Percentiles rank a stretch among this genome's conserved stretches.
Evolutionary conservation across 2,888 invertebrate genomes (phyloP).

Genomic region (Mayetiola destructor): DNA sequence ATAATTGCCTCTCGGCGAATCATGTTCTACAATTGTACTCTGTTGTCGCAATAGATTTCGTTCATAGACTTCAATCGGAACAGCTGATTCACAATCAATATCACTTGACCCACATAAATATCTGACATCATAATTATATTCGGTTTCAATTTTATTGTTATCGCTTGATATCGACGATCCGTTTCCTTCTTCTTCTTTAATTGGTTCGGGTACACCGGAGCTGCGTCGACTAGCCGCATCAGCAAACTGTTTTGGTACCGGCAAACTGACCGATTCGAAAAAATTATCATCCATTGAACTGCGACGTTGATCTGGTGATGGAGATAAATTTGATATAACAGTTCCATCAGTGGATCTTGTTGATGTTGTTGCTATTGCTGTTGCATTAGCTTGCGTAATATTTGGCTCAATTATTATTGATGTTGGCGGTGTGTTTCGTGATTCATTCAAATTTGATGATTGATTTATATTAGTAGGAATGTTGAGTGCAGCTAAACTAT

Average conservation of each 20-base stretch:
- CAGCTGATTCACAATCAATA: constrained; percentile 26
- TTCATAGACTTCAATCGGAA: constrained; percentile 33
- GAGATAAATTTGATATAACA: constrained; percentile 47
- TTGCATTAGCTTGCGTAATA: constrained; percentile 33
- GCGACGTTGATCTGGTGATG: constrained; percentile 47
- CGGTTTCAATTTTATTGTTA: background rate
- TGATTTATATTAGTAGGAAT: constrained; percentile 15
- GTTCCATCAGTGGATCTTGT: background rate
- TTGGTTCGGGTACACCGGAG: constrained; percentile 34
- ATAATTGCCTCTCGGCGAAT: background rate
- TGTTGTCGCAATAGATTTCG: constrained; percentile 29
- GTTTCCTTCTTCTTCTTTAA: constrained; percentile 25
- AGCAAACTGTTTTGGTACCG: constrained; percentile 69
- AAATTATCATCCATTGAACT: constrained; percentile 46
- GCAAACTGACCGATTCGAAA: constrained; percentile 38
- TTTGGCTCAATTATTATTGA: constrained; percentile 29
- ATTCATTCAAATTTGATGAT: constrained; percentile 27
- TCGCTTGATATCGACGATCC: background rate
- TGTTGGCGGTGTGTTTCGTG: constrained; percentile 30
- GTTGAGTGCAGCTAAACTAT: constrained; percentile 5
- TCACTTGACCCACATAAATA: background rate
- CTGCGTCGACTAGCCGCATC: constrained; percentile 62
- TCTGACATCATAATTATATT: background rate
- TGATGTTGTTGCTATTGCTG: too few relatives aligned
- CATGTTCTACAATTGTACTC: background rate